Conservation (phyloP, 2,113 vertebrate genomes). For the Poeciliopsis prolifica region DNA sequence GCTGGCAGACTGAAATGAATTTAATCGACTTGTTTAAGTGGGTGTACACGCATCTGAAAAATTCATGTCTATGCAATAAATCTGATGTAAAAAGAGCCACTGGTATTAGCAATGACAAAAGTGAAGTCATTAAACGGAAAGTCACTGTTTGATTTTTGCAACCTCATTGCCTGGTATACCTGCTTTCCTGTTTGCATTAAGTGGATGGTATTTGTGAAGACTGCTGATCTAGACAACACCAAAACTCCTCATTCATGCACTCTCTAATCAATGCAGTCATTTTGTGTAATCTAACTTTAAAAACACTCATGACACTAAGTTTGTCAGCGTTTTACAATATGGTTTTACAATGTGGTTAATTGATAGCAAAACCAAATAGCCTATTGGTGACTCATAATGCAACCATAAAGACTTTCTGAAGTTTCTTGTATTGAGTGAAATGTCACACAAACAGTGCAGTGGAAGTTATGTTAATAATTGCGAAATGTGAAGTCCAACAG, state of each 20-base stretch:
- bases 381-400: not conserved
- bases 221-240: not conserved
- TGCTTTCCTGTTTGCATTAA: not conserved
- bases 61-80: not conserved
- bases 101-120: not conserved
- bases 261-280: too few species aligned
- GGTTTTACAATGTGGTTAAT: not conserved
- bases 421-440: not conserved
- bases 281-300: not conserved
- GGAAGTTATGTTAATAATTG: not conserved
- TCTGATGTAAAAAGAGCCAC: not conserved
- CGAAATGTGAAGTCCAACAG: not conserved
- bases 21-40: constrained; percentile 1
- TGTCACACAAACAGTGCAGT: not conserved
- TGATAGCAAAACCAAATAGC: not conserved
- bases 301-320: not conserved
- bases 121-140: not conserved
- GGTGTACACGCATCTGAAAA: not conserved
- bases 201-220: not conserved
- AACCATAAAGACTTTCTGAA: not conserved
- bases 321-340: not conserved
- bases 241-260: not conserved
- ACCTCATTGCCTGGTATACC: not conserved
- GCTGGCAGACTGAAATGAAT: not conserved
- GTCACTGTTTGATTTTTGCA: not conserved